Evolutionary conservation across 2,888 invertebrate genomes (phyloP).

Genomic region (Acrobasis repandana): DNA sequence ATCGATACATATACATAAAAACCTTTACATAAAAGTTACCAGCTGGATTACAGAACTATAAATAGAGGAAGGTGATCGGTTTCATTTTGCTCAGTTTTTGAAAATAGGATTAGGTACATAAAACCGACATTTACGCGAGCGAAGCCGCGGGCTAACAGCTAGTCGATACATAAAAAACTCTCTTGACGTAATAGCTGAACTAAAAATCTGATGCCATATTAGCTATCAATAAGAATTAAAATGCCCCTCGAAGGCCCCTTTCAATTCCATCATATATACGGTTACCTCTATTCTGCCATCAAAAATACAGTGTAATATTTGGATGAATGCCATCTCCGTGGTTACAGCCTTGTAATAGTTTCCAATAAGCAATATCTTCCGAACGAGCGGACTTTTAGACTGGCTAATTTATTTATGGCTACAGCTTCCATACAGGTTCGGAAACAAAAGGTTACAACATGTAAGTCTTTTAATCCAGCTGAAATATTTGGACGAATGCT

Average conservation of each 20-base stretch:
- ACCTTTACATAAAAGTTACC: no score
- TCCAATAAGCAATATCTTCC: slow-evolving; percentile 70
- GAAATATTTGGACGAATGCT: slow-evolving; percentile 49
- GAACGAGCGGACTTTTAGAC: slow-evolving; percentile 45
- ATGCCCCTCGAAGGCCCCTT: background rate
- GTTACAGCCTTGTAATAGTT: slow-evolving; percentile 54
- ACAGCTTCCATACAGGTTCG: background rate
- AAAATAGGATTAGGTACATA: no score
- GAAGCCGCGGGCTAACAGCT: no score
- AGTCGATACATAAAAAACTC: no score
- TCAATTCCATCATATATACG: background rate
- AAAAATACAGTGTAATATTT: slow-evolving; percentile 46
- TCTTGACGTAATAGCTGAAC: background rate
- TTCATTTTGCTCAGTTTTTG: no score
- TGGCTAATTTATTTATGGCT: slow-evolving; percentile 47
- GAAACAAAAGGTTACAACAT: slow-evolving; percentile 14
- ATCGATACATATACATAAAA: no score
- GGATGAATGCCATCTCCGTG: slow-evolving; percentile 46
- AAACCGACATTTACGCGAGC: no score
- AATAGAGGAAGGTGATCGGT: no score
- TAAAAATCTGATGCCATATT: no score
- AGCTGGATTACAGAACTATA: no score
- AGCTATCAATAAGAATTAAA: background rate
- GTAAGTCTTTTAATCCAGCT: slow-evolving; percentile 19
- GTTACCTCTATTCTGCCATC: slow-evolving; percentile 25